These are phyloP conservation scores for Corydoras sp. DNA, from an alignment of 2,113 vertebrate species.

Conservation along the genomic window DNA sequence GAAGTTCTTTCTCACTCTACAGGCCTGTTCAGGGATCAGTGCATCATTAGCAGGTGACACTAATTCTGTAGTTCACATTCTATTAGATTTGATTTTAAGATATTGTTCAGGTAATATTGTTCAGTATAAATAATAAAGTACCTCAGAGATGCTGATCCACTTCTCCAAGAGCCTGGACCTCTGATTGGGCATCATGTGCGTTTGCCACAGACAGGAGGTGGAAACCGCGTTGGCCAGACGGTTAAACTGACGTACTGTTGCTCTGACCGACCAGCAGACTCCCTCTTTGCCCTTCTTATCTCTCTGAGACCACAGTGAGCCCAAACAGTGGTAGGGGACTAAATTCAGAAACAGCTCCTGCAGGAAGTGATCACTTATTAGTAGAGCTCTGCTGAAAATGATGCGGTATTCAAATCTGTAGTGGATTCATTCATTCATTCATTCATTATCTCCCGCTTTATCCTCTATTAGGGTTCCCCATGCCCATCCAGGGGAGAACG, in stretches of 20 bases:
- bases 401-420: too few species aligned
- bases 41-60: too few species aligned
- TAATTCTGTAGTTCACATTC: too few species aligned
- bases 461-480: too few species aligned
- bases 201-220: slow-evolving; percentile 74
- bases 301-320: slow-evolving; percentile 82
- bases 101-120: too few species aligned
- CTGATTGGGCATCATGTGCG: slow-evolving; percentile 72
- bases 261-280: slow-evolving; percentile 78
- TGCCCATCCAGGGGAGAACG: too few species aligned
- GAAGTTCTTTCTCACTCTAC: slow-evolving; percentile 79
- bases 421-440: too few species aligned
- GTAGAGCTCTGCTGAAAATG: too few species aligned
- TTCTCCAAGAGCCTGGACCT: slow-evolving; percentile 82
- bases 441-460: too few species aligned
- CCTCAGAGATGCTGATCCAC: slow-evolving; percentile 87
- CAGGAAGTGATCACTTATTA: not conserved
- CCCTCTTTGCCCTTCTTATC: slow-evolving; percentile 78
- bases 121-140: slow-evolving; percentile 34
- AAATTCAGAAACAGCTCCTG: slow-evolving; percentile 82
- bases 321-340: slow-evolving; percentile 85
- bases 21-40: slow-evolving; percentile 64
- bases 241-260: slow-evolving; percentile 86
- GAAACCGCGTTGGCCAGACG: slow-evolving; percentile 76
- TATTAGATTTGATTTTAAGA: too few species aligned